Conservation (phyloP, 2,888 invertebrate genomes). For the Rhagophthalmus giganteus region DNA sequence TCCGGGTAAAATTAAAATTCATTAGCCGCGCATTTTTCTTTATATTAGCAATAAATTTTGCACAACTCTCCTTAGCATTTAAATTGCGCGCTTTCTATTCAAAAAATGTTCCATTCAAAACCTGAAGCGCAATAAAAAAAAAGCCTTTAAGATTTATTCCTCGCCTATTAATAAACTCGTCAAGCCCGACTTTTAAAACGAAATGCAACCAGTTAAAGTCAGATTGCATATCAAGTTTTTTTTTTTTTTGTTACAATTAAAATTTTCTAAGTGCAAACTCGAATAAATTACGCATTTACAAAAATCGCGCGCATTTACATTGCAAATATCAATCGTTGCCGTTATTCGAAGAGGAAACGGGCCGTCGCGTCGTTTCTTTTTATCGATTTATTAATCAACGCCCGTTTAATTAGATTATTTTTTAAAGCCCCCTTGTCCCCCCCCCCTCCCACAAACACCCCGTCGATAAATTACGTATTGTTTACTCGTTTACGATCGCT, state of each 20-base stretch:
- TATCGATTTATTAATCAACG: no score
- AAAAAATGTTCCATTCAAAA: no score
- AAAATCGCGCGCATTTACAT: background rate
- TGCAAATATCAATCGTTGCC: no score
- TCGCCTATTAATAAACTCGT: constrained; percentile 1
- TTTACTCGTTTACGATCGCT: background rate
- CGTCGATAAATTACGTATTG: no score
- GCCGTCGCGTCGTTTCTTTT: no score
- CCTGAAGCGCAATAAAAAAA: no score
- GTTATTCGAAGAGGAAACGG: no score
- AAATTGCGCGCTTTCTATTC: no score
- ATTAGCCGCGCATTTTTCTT: background rate
- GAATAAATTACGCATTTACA: background rate
- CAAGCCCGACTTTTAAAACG: background rate
- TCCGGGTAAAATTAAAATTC: background rate
- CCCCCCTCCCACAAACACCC: no score
- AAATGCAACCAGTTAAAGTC: background rate
- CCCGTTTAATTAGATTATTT: no score
- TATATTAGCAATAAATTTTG: background rate
- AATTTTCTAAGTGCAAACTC: background rate
- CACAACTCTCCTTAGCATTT: no score
- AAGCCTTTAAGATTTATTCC: background rate
- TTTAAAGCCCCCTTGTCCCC: no score
- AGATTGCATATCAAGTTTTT: background rate
- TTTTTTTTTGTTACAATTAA: background rate